phyloP scores from a whole-genome alignment of 2,888 invertebrate species.

The Caenorhabditis auriculariae region DNA sequence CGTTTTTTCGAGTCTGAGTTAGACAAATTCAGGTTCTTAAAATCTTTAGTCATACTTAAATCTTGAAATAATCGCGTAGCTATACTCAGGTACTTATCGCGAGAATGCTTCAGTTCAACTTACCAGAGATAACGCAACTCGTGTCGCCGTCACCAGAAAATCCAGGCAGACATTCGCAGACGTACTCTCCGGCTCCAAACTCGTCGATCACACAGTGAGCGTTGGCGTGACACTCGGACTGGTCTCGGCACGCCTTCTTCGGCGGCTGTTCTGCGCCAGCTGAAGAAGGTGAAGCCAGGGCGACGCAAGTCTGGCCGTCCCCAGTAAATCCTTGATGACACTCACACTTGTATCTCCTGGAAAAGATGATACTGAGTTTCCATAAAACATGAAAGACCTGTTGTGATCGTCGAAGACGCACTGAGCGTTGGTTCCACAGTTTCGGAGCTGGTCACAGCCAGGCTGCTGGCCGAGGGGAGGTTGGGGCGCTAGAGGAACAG shows the following conservation, averaged over 20 bases:
- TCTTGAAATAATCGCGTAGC: neutral
- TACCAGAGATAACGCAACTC: constrained; percentile 46
- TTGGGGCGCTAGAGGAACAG: constrained; percentile 13
- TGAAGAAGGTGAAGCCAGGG: neutral
- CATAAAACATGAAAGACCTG: constrained; percentile 6
- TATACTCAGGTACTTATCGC: neutral
- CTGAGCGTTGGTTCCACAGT: constrained; percentile 65
- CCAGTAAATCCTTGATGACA: constrained; percentile 63
- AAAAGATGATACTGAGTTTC: neutral
- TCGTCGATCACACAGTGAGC: constrained; percentile 64
- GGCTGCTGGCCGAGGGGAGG: constrained; percentile 6
- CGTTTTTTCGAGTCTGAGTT: too few relatives aligned
- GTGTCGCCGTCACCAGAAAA: constrained; percentile 65
- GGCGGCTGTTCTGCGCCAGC: too few relatives aligned
- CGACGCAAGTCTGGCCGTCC: constrained; percentile 59
- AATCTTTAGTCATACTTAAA: too few relatives aligned
- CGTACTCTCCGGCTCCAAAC: constrained; percentile 60
- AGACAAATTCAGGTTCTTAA: too few relatives aligned
- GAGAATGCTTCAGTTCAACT: too few relatives aligned
- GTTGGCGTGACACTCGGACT: constrained; percentile 64
- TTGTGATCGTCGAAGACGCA: constrained; percentile 68
- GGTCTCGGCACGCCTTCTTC: constrained; percentile 63
- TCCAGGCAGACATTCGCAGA: constrained; percentile 66
- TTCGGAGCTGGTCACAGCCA: constrained; percentile 64
- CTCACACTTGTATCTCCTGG: constrained; percentile 44